Base-by-base conservation (phyloP, 2,113 vertebrate species). In the Spea bombifrons region DNA sequence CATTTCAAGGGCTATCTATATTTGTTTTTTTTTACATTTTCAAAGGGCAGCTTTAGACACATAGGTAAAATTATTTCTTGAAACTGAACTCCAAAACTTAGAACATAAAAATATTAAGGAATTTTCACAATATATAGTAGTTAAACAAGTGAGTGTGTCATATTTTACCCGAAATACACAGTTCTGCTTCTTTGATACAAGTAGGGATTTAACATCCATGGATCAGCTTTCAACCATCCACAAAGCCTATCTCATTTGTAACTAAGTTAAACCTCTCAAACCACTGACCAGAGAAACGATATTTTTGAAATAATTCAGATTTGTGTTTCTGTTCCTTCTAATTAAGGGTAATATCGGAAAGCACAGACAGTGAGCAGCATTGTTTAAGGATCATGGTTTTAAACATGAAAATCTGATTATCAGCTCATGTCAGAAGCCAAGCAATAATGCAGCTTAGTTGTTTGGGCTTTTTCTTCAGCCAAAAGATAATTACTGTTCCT, bases 401-500 rank as follows among this genome's bases (percentile, higher is more conserved):
- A 94, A 94, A 93, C 93, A 94, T 93, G 94, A 93, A 97, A 99
- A 99, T 99, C 95, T 98, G 96, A 99, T 99, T 98, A 99, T 94
- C 94, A 94, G 95, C 95, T 95, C 93, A 96, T 97, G 96, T 97
- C 96, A 98, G 96, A 95, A 96, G 93, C 94, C 95, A 94, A 94
- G 93, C 88, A 92, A 94, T 95, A 95, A 96, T 95, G 92, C 94
- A 97, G 96, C 94, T 97, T 95, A 97, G 94, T 95, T 90, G 91
- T 91, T 93, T 92, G 89, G 92, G 94, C 92, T 95, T 95, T 97
- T 90, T 92, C 90, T 91, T 92, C 94, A 89, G 94, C 92, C 93
- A 94, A 90, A 92, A 92, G 91, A 96, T 96, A 97, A 97, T 96
- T 94, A 91, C 90, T 87, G 91, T 89, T 92, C 90, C 91, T 94